Conservation (phyloP, 2,888 invertebrate genomes). For the Keiferia lycopersicella region DNA sequence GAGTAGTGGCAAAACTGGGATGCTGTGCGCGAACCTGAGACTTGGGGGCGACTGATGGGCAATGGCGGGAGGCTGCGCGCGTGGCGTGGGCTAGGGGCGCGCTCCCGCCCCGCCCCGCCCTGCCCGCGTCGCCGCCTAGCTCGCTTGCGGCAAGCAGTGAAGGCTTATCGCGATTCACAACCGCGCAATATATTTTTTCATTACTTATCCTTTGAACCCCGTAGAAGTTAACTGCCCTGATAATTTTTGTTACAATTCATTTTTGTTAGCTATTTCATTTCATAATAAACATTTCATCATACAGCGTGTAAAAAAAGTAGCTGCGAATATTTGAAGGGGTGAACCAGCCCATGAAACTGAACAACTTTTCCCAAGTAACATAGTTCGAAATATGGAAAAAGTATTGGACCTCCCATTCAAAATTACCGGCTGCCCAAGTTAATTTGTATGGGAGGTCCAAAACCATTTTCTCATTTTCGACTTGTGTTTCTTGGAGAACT, state of each 20-base stretch:
- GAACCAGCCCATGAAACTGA: too few relatives aligned
- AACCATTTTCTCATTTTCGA: too few relatives aligned
- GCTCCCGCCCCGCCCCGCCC: conserved; percentile 44
- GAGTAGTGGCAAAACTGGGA: conserved; percentile 56
- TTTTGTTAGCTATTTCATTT: too few relatives aligned
- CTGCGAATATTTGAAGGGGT: too few relatives aligned
- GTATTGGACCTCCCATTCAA: too few relatives aligned
- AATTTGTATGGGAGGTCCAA: too few relatives aligned
- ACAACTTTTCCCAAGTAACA: too few relatives aligned
- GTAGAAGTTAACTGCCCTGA: conserved; percentile 20
- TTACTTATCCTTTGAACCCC: conserved; percentile 20
- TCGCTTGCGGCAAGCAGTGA: conserved; percentile 37
- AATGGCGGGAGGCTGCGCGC: conserved; percentile 26
- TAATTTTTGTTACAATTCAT: conserved; percentile 29
- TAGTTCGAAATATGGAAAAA: too few relatives aligned
- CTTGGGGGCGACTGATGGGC: conserved; percentile 74
- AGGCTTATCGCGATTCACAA: conserved; percentile 26
- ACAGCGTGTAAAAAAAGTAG: too few relatives aligned
- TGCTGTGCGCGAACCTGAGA: conserved; percentile 78
- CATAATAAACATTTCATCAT: too few relatives aligned
- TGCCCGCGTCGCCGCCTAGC: conserved; percentile 45
- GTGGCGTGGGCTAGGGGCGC: conserved; percentile 64
- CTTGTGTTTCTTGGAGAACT: too few relatives aligned
- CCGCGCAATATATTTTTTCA: conserved; percentile 42
- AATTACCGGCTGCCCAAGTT: too few relatives aligned